Evolutionary conservation across 2,113 vertebrate species (phyloP).

Genomic region (Cyanoderma ruficeps): DNA sequence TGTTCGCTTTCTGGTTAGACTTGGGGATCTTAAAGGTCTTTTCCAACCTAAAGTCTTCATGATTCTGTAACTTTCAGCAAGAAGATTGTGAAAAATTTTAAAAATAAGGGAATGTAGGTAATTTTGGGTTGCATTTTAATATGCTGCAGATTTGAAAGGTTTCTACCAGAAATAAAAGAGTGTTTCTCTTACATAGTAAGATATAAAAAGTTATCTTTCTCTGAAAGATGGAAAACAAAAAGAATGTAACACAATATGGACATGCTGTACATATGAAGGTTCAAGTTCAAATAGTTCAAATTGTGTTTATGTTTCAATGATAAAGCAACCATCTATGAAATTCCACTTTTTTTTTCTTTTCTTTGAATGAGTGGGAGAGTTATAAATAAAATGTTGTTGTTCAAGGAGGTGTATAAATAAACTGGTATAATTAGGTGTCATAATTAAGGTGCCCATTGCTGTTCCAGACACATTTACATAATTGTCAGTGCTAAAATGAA

Average conservation of each 20-base stretch:
- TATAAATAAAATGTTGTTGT: conserved; percentile 77
- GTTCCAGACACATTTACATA: conserved; percentile 74
- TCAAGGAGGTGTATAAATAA: conserved; percentile 77
- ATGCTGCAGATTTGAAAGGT: background rate
- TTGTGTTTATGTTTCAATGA: conserved; percentile 4
- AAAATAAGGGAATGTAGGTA: background rate
- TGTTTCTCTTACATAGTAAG: background rate
- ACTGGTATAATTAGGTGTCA: conserved; percentile 77
- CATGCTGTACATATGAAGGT: background rate
- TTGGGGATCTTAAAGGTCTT: background rate
- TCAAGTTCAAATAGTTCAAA: conserved; percentile 36
- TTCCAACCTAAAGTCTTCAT: background rate
- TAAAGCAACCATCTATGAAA: conserved; percentile 35
- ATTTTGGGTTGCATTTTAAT: background rate
- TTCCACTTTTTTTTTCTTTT: conserved; percentile 38
- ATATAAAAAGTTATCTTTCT: background rate
- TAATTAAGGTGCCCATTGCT: conserved; percentile 79
- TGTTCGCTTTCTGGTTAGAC: background rate
- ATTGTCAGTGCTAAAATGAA: conserved; percentile 72
- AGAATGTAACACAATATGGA: background rate
- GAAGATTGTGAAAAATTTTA: background rate
- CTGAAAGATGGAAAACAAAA: background rate
- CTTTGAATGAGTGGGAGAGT: conserved; percentile 59
- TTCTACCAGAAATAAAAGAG: background rate
- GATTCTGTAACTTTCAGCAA: background rate